These are phyloP conservation scores for Bombus terrestris DNA, from an alignment of 1,140 invertebrate genomes.

Conservation along the genomic window DNA sequence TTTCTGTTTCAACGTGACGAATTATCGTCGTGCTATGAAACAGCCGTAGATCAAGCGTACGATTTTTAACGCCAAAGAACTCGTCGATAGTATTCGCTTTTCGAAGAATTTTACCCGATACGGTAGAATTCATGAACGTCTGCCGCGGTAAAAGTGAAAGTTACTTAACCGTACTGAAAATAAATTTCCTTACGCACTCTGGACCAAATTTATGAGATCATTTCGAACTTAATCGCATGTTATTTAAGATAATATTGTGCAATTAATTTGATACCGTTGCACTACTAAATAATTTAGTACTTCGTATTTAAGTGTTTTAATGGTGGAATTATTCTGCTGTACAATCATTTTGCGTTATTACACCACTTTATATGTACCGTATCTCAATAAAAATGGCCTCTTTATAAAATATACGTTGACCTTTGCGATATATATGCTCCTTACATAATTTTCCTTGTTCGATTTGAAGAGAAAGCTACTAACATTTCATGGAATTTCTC, in stretches of 20 bases:
- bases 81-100: background rate
- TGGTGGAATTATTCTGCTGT: background rate
- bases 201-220: background rate
- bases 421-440: background rate
- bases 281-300: background rate
- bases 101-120: background rate
- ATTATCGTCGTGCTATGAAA: background rate
- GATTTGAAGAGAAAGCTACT: background rate
- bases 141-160: background rate
- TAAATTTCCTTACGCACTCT: background rate
- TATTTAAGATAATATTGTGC: background rate
- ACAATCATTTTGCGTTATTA: background rate
- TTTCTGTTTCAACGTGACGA: background rate
- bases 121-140: background rate
- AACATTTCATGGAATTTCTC: background rate
- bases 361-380: too few species aligned
- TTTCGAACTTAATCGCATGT: background rate
- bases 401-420: background rate
- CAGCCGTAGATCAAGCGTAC: background rate
- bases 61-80: background rate
- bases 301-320: background rate
- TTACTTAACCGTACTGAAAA: background rate
- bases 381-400: background rate
- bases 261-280: background rate
- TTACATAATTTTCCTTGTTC: background rate